phyloP scores from a whole-genome alignment of 1,140 invertebrate genomes.

The Drosophila santomea region DNA sequence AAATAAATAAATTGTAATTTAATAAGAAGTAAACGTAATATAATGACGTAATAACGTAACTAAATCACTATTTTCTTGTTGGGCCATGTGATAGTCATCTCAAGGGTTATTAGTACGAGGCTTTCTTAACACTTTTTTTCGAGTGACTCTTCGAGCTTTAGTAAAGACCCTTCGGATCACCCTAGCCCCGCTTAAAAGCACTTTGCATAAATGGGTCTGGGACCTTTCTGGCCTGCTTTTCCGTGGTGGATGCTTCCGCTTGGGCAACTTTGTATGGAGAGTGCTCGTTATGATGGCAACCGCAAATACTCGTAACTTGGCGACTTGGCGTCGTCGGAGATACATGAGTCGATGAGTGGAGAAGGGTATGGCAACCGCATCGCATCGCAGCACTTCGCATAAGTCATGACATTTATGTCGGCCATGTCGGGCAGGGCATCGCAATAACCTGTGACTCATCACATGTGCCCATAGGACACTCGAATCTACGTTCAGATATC shows the following conservation, averaged over 20 bases:
- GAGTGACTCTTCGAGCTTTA: not conserved
- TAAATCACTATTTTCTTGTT: too few species aligned
- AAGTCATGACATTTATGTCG: conserved; percentile 75
- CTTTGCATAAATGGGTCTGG: conserved; percentile 61
- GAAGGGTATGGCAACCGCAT: conserved; percentile 34
- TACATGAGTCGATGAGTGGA: conserved; percentile 14
- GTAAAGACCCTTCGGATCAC: conserved; percentile 5
- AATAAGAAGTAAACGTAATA: too few species aligned
- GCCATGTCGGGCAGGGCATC: conserved; percentile 41
- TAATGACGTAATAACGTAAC: too few species aligned
- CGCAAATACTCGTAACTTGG: conserved; percentile 61
- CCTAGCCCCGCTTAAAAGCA: conserved; percentile 20
- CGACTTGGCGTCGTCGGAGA: conserved; percentile 30
- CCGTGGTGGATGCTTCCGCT: conserved; percentile 57
- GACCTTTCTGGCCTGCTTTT: conserved; percentile 26
- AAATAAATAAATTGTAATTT: too few species aligned
- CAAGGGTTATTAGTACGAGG: too few species aligned
- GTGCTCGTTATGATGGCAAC: conserved; percentile 65
- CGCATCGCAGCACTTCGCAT: conserved; percentile 42
- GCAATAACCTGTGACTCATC: conserved; percentile 54
- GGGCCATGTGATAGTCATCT: too few species aligned
- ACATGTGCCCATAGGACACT: conserved; percentile 13
- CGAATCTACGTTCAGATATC: conserved; percentile 17
- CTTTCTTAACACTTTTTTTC: not conserved
- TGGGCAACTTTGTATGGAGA: conserved; percentile 67